Evolutionary conservation across 2,113 vertebrate species (phyloP).

Genomic region (Malaclemys terrapin): DNA sequence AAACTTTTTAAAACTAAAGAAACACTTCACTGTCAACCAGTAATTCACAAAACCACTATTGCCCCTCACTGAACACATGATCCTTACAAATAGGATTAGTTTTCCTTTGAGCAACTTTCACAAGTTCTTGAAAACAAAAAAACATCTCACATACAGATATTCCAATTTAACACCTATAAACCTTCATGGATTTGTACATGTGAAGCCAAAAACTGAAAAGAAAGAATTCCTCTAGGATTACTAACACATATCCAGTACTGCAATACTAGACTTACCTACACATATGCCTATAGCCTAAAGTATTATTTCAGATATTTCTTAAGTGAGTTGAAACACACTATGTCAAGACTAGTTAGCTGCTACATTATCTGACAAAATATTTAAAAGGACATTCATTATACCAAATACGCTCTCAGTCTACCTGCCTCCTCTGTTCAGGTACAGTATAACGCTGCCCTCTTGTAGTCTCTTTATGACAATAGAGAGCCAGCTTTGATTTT

Average conservation of each 20-base stretch:
- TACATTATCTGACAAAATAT: neutral
- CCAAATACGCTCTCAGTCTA: neutral
- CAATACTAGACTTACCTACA: neutral
- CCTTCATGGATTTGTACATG: neutral
- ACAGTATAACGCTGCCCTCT: no score
- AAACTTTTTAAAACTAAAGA: neutral
- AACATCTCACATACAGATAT: neutral
- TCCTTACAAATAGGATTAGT: neutral
- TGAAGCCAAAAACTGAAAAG: neutral
- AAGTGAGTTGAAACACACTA: neutral
- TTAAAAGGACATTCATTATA: neutral
- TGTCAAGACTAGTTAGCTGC: neutral
- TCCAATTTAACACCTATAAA: neutral
- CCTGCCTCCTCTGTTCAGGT: neutral
- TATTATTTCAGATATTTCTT: neutral
- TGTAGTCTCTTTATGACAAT: no score
- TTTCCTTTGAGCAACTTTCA: neutral
- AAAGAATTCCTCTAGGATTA: neutral
- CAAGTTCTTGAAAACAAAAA: neutral
- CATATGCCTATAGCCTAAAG: neutral
- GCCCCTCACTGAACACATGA: neutral
- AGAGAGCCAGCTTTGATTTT: no score
- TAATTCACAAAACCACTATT: neutral
- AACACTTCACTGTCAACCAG: neutral
- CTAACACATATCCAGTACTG: neutral